Conservation (phyloP, 2,113 vertebrate genomes). For the Dromiciops gliroides region DNA sequence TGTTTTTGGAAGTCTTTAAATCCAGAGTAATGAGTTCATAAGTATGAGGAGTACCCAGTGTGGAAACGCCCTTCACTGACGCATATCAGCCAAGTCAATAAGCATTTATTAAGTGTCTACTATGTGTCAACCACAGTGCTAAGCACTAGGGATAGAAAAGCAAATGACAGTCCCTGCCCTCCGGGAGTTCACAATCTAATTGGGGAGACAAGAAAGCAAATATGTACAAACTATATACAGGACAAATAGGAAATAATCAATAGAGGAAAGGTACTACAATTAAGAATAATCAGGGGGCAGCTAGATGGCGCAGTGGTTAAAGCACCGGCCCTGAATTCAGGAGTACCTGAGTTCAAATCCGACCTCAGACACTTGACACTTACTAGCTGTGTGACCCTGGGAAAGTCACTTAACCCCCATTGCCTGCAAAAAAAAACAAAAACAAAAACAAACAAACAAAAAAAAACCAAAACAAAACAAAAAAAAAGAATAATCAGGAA, state of each 20-base stretch:
- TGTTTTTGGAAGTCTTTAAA: background rate
- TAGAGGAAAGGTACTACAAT: background rate
- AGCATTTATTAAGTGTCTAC: background rate
- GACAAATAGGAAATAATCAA: background rate
- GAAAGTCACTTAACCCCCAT: too few species aligned
- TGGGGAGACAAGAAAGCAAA: background rate
- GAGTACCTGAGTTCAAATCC: too few species aligned
- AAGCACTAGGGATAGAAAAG: background rate
- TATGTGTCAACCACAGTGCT: too few species aligned
- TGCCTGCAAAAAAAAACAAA: too few species aligned
- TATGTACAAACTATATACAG: background rate
- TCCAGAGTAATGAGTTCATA: background rate
- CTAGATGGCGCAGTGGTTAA: too few species aligned
- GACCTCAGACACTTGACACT: too few species aligned
- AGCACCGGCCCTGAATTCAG: too few species aligned
- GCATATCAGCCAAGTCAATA: background rate
- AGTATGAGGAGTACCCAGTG: background rate
- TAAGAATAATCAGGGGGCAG: too few species aligned
- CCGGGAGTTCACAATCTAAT: background rate
- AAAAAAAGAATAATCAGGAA: too few species aligned
- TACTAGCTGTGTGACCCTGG: too few species aligned
- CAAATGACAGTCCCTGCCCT: background rate
- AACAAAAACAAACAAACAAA: too few species aligned
- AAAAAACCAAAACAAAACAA: too few species aligned
- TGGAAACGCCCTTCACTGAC: background rate